These are phyloP conservation scores for Endomychus coccineus DNA, from an alignment of 2,888 invertebrate species.

Conservation along the genomic window DNA sequence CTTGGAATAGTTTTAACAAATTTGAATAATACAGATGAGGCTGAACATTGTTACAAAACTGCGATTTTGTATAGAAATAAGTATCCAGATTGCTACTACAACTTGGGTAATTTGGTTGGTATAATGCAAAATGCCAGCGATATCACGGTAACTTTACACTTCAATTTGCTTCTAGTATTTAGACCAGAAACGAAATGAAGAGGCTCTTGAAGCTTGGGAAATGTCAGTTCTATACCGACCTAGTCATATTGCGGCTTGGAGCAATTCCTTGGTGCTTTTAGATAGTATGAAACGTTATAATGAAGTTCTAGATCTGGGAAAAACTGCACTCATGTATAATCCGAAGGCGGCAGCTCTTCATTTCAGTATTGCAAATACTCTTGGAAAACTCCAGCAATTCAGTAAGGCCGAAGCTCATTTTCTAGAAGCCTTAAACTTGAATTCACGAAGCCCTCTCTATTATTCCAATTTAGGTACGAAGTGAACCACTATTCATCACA, in stretches of 20 bases:
- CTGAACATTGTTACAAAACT: constrained; percentile 69
- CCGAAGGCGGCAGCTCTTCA: constrained; percentile 70
- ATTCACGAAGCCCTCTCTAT: constrained; percentile 68
- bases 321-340: constrained; percentile 60
- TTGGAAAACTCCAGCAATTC: constrained; percentile 75
- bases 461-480: constrained; percentile 81
- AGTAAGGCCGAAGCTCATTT: constrained; percentile 77
- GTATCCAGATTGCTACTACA: constrained; percentile 91
- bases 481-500: background rate
- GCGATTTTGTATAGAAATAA: constrained; percentile 69
- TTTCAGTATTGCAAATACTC: constrained; percentile 82
- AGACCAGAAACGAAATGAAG: constrained; percentile 62
- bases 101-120: constrained; percentile 85
- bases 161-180: constrained; percentile 57
- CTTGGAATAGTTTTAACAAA: constrained; percentile 85
- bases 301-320: constrained; percentile 63
- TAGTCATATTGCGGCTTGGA: constrained; percentile 82
- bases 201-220: constrained; percentile 76
- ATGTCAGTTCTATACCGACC: constrained; percentile 72
- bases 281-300: constrained; percentile 55
- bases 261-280: constrained; percentile 77
- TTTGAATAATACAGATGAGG: constrained; percentile 59
- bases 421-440: constrained; percentile 62
- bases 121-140: background rate
- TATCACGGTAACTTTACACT: background rate